Percentiles rank a stretch among this genome's conserved stretches.
Conservation (phyloP, 2,113 vertebrate species). For the Rhineura floridana region DNA sequence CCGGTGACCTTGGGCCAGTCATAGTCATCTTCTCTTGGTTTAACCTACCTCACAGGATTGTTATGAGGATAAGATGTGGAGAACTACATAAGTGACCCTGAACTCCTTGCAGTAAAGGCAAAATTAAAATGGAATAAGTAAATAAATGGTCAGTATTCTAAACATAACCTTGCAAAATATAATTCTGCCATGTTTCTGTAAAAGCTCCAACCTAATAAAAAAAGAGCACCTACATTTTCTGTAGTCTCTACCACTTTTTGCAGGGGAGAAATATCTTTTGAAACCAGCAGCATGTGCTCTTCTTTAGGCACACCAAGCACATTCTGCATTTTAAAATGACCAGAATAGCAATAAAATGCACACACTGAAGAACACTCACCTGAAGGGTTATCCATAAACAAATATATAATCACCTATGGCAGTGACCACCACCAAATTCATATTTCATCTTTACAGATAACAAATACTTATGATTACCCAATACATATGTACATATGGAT, state of each 20-base stretch:
- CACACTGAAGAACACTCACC: slow-evolving; percentile 25
- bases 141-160: not conserved
- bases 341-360: slow-evolving; percentile 32
- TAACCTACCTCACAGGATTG: not conserved
- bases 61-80: not conserved
- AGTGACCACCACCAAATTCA: slow-evolving; percentile 61
- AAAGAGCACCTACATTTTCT: slow-evolving; percentile 36
- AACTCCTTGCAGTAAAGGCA: not conserved
- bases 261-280: slow-evolving; percentile 5
- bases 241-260: slow-evolving; percentile 44
- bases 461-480: slow-evolving; percentile 72
- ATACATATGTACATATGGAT: slow-evolving; percentile 68
- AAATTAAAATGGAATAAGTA: not conserved
- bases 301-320: slow-evolving; percentile 23
- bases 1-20: no score
- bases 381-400: slow-evolving; percentile 56
- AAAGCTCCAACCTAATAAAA: not conserved
- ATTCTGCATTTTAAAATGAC: slow-evolving; percentile 41
- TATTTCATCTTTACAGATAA: slow-evolving; percentile 72
- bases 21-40: not conserved
- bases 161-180: not conserved
- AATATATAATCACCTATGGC: slow-evolving; percentile 47
- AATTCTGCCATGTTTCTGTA: not conserved
- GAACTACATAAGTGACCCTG: not conserved
- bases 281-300: slow-evolving; percentile 31